Percentiles rank a stretch among this genome's conserved stretches.
Conservation (phyloP, 1,140 invertebrate genomes). For the Melanaphis sacchari region DNA sequence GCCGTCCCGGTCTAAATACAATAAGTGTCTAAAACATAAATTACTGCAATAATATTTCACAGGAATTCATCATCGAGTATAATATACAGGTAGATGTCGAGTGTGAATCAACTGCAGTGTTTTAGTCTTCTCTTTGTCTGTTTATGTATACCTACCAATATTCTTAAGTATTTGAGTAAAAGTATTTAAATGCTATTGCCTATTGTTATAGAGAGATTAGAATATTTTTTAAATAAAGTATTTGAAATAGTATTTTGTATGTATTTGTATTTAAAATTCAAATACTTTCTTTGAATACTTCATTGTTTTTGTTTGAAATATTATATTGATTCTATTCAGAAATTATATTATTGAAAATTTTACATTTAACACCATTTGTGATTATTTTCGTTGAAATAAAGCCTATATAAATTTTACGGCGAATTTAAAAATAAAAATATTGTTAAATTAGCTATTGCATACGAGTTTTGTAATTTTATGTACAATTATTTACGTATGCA, state of each 20-base stretch:
- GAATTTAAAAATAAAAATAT: background rate
- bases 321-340: too few species aligned
- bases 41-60: background rate
- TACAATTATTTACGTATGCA: background rate
- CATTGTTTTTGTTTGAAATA: too few species aligned
- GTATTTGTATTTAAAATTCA: too few species aligned
- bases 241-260: background rate
- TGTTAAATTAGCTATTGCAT: background rate
- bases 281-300: too few species aligned
- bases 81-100: background rate
- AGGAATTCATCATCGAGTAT: background rate
- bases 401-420: background rate
- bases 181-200: too few species aligned
- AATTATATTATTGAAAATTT: background rate
- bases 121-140: background rate
- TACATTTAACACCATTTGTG: background rate
- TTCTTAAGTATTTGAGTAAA: too few species aligned
- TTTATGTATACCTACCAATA: too few species aligned
- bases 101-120: background rate
- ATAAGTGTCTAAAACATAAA: background rate
- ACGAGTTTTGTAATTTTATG: background rate
- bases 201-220: too few species aligned
- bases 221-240: background rate
- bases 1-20: background rate
- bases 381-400: background rate